Percentiles rank a stretch among this genome's conserved stretches.
Conservation (phyloP, 92 coral and sea anemone species). For the Porites cylindrica region DNA sequence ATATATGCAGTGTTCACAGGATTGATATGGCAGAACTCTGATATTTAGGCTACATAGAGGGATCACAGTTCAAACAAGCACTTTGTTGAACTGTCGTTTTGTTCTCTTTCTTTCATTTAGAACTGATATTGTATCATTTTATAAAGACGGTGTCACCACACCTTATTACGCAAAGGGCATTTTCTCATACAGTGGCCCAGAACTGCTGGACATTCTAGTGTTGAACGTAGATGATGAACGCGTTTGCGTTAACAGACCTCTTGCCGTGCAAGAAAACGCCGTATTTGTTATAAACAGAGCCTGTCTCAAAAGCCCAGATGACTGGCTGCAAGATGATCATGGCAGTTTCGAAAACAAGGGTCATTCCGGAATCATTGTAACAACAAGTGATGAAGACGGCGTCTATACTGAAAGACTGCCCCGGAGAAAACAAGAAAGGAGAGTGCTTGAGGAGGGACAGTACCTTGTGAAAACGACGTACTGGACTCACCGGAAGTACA, state of each 20-base stretch:
- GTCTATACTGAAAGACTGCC: too few relatives aligned
- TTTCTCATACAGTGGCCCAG: constrained; percentile 4
- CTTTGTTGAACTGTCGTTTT: constrained; percentile 1
- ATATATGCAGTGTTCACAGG: neutral
- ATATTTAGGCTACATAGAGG: constrained; percentile 5
- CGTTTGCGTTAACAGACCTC: constrained; percentile 12
- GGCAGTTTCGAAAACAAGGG: constrained; percentile 25
- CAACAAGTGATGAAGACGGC: constrained; percentile 15
- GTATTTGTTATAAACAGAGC: constrained; percentile 19
- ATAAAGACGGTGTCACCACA: too few relatives aligned
- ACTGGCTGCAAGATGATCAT: constrained; percentile 16
- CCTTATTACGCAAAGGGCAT: neutral
- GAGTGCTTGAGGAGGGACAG: too few relatives aligned
- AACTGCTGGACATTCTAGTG: constrained; percentile 12
- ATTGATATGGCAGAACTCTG: neutral
- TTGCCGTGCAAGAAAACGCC: constrained; percentile 1
- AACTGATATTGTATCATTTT: neutral
- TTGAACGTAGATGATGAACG: constrained; percentile 10
- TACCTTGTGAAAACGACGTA: too few relatives aligned
- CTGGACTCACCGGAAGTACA: too few relatives aligned
- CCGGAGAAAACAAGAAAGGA: too few relatives aligned
- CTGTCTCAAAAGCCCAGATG: constrained; percentile 10
- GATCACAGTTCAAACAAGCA: neutral
- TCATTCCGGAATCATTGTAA: constrained; percentile 13
- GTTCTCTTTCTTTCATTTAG: neutral